These are phyloP conservation scores for Lasioglossum baleicum DNA, from an alignment of 1,140 invertebrate genomes.

Conservation along the genomic window DNA sequence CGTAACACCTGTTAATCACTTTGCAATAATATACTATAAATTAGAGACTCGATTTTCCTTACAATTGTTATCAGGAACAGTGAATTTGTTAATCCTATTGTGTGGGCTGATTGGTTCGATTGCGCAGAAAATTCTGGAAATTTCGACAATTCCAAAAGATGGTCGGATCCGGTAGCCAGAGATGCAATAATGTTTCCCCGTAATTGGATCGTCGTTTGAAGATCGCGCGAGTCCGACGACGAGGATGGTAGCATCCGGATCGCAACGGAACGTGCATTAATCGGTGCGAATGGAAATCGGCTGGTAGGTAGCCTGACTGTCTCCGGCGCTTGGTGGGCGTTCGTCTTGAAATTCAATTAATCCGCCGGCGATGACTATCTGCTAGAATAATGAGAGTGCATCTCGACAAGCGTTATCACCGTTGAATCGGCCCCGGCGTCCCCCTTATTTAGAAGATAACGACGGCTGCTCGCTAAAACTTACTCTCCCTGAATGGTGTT, in stretches of 20 bases:
- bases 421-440: slow-evolving; percentile 47
- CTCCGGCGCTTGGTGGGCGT: slow-evolving; percentile 30
- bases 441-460: slow-evolving; percentile 67
- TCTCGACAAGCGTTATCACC: slow-evolving; percentile 66
- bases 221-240: background rate
- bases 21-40: no score
- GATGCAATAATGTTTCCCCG: background rate
- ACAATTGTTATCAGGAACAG: no score
- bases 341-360: slow-evolving; percentile 67
- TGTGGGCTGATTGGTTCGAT: no score
- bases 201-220: slow-evolving; percentile 15
- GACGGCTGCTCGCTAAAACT: slow-evolving; percentile 63
- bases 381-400: slow-evolving; percentile 63
- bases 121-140: no score
- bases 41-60: no score
- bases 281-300: slow-evolving; percentile 6
- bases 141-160: no score
- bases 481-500: slow-evolving; percentile 61
- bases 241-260: background rate
- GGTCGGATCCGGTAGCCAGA: background rate
- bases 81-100: no score
- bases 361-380: slow-evolving; percentile 60
- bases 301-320: background rate
- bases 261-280: background rate
- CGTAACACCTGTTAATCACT: no score